A percentile compares a stretch with the other conserved stretches of the same genome.
Conservation (phyloP, 2,888 invertebrate species). For the Incurvaria masculella region DNA sequence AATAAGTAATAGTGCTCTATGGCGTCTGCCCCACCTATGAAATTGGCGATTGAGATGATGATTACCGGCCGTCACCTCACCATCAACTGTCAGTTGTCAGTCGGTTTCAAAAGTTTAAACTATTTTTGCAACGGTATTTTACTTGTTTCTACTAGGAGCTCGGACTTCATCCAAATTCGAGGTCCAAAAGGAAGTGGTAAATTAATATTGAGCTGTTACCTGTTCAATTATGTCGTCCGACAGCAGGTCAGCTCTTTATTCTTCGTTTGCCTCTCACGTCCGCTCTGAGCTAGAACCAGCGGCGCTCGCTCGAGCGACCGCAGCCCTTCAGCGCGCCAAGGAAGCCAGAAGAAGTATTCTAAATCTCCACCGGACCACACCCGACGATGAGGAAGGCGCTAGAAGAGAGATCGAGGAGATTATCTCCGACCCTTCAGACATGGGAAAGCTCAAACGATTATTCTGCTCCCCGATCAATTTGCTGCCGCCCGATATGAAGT, state of each 20-base stretch:
- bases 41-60: no score
- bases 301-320: neutral
- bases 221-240: no score
- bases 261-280: neutral
- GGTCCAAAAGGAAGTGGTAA: no score
- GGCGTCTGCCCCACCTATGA: no score
- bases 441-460: neutral
- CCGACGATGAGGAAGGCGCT: neutral
- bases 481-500: neutral
- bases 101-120: no score
- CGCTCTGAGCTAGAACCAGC: neutral
- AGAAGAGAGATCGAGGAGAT: neutral
- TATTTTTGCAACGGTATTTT: no score
- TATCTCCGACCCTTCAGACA: neutral
- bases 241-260: neutral
- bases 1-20: no score
- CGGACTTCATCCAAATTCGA: no score
- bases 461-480: neutral
- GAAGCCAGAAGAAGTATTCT: neutral
- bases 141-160: no score
- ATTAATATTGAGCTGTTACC: no score
- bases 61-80: no score
- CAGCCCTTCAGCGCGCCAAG: neutral
- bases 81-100: no score
- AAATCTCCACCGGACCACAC: neutral